Conservation (phyloP, 2,113 vertebrate species). For the Malurus elegans region DNA sequence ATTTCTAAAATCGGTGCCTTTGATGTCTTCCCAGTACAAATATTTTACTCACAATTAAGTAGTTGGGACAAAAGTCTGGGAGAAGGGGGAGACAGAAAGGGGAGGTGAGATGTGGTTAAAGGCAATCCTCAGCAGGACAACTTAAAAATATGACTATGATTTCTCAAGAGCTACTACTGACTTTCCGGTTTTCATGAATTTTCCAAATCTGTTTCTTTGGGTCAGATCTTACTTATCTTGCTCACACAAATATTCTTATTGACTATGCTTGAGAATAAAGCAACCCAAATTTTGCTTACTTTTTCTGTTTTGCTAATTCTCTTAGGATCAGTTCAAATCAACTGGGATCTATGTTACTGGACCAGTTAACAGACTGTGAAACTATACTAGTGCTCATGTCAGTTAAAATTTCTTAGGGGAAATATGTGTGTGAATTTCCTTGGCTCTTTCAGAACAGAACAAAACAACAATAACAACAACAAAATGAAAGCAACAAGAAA, state of each 20-base stretch:
- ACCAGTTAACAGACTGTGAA: neutral
- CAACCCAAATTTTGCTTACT: neutral
- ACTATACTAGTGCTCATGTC: neutral
- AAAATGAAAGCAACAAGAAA: neutral
- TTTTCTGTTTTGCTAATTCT: neutral
- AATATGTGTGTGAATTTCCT: neutral
- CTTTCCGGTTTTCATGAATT: conserved; percentile 55
- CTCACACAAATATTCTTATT: conserved; percentile 11
- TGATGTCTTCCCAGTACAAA: conserved; percentile 71
- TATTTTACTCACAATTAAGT: conserved; percentile 53
- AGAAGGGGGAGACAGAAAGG: neutral
- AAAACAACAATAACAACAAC: neutral
- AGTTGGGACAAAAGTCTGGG: conserved; percentile 31
- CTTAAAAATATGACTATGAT: conserved; percentile 46
- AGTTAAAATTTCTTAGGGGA: neutral
- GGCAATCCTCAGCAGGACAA: conserved; percentile 21
- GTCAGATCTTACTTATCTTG: conserved; percentile 14
- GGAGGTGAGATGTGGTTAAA: conserved; percentile 42
- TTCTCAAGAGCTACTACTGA: conserved; percentile 59
- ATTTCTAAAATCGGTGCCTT: conserved; percentile 57
- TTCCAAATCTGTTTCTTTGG: conserved; percentile 44
- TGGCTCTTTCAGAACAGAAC: neutral
- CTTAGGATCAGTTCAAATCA: neutral
- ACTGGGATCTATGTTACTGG: neutral
- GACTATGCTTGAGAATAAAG: neutral